Evolutionary conservation across 2,797 vertebrate species (phyloP).

Genomic region (Sebastes iracundus): DNA sequence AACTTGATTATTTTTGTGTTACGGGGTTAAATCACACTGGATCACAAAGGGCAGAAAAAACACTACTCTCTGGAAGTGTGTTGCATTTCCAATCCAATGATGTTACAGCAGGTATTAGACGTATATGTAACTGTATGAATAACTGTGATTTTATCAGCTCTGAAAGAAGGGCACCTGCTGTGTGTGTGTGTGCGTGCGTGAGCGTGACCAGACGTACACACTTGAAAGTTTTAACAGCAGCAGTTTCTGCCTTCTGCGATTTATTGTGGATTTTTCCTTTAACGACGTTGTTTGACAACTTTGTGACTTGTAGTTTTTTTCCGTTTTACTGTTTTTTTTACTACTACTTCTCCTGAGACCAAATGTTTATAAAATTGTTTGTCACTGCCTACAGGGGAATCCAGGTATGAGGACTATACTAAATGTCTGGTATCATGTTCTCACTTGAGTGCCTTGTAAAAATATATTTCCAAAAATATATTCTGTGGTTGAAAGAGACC

Average conservation of each 20-base stretch:
- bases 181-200: neutral
- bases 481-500: slow-evolving; percentile 32
- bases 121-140: neutral
- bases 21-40: slow-evolving; percentile 42
- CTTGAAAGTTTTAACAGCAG: neutral
- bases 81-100: neutral
- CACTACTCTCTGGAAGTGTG: neutral
- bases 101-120: slow-evolving; percentile 26
- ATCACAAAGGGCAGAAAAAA: slow-evolving; percentile 6
- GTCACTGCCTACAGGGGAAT: slow-evolving; percentile 50
- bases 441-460: slow-evolving; percentile 64
- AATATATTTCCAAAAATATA: slow-evolving; percentile 69
- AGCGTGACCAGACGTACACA: neutral
- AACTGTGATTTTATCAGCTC: slow-evolving; percentile 30
- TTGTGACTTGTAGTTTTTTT: slow-evolving; percentile 43
- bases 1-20: slow-evolving; percentile 66
- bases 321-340: slow-evolving; percentile 57
- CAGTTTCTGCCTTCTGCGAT: slow-evolving; percentile 22
- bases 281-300: slow-evolving; percentile 31
- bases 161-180: slow-evolving; percentile 2
- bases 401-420: slow-evolving; percentile 45
- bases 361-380: slow-evolving; percentile 75
- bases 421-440: slow-evolving; percentile 33
- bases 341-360: slow-evolving; percentile 65
- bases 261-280: slow-evolving; percentile 39